Base-by-base conservation (phyloP, 2,888 invertebrate species). In the Panorpa germanica region DNA sequence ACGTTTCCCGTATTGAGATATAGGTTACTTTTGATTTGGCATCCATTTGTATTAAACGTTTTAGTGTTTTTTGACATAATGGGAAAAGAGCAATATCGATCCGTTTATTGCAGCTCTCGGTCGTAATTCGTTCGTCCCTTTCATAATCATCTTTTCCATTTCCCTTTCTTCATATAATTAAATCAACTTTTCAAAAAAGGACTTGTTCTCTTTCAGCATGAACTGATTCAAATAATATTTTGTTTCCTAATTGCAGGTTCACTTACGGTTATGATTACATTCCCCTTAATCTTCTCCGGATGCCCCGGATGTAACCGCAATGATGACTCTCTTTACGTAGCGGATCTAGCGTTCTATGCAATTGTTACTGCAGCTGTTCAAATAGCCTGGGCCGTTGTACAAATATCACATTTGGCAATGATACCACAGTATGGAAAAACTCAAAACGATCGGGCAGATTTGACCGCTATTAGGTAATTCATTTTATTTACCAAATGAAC, bases 341-440 rank as follows among this genome's bases (percentile, higher is more conserved):
- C 43, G 4, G 55, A 61, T 48, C 56, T 66, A 1, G 40, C 63
- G 3, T 66, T 66, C 48, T 68, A 68, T 40, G 56, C 60, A 2
- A 42, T 55, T 18, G 57, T 65, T 34, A 77, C 83, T 38, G 52
- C 65, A 7, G 55, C 86, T 39, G 86, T 88, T 53, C 91, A 93
- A 58, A 75, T 82, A 39, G 91, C 91, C 8, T 93, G 91, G 91
- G 90, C 93, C 1, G 62, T 81, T 5, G 82, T 82, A 2, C 91
- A 93, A 59, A 88, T 93, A 42, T 80, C 88, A 2, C 93, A 93
- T 55, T 62, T 93, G 32, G 74, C 91, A 2, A 71, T 93, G 52
- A 88, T 91, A 42, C 86, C 91, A 2, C 69, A 72, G 29, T 63
- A 86, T 33, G 69, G 82, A 1, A 66, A 68, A 25, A 65, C 67